Base-by-base conservation (phyloP, 2,888 invertebrate species). In the Drosophila borealis region DNA sequence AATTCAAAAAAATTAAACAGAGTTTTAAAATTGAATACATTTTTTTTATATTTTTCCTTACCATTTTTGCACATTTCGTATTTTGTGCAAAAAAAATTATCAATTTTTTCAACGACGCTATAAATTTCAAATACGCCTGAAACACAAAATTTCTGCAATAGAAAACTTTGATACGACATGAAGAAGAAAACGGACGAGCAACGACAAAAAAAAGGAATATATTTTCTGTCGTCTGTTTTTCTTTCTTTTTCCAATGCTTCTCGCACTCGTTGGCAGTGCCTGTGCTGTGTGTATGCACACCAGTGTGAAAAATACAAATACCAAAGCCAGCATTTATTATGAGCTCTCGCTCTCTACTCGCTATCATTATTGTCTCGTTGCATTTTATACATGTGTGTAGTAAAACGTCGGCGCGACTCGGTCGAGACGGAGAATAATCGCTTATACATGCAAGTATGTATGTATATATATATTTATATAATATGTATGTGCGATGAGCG, bases 141-240 rank as follows among this genome's bases (percentile, higher is more conserved):
- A 79, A 87, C 81, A 88, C 84, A 84, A 87, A 88, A 88, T 80
- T 85, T 88, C 87, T 90, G 90, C 89, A 90, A 89, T 87, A 88
- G 90, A 91, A 90, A 90, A 91, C 91, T 90, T 91, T 88, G 88
- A 90, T 88, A 85, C 91, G 91, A 90, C 88, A 85, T 90, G 90
- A 89, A 89, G 89, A 86, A 86, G 87, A 83, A 83, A 83, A 83
- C 88, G 88, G 88, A 89, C 90, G 89, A 91, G 88, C 90, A 81
- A 88, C 85, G 83, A 89, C 79, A 90, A 85, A 81, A 84, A 90
- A 90, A 84, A 82, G 80, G 71, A 82, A 82, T 82, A 82, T 86
- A 89, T 89, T 90, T 75, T 90, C 79, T 88, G 90, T 90, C 89
- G 85, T 90, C 89, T 91, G 88, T 90, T 90, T 90, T 91, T 90